phyloP scores from a whole-genome alignment of 2,797 vertebrate genomes.

The Pyrocephalus nanus region DNA sequence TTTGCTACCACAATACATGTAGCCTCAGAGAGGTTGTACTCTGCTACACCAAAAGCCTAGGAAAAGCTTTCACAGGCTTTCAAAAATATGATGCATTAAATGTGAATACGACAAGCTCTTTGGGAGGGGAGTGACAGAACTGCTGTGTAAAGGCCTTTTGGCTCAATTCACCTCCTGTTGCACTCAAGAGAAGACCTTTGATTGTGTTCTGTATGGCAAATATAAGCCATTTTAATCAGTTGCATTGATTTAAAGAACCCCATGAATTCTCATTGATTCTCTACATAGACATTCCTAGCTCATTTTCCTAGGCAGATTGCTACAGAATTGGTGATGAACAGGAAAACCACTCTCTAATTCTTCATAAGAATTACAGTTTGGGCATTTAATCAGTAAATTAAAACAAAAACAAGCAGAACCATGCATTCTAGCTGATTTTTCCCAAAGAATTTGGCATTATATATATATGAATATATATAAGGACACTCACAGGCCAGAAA shows the following conservation, averaged over 20 bases:
- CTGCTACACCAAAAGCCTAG: background rate
- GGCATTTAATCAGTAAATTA: background rate
- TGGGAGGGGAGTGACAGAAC: background rate
- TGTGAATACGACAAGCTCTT: background rate
- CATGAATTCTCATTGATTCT: background rate
- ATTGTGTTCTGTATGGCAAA: background rate
- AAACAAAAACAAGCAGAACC: background rate
- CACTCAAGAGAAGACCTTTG: background rate
- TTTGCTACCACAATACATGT: background rate
- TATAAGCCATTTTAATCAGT: background rate
- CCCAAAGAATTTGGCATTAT: background rate
- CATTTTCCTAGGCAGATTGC: background rate
- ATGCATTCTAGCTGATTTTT: background rate
- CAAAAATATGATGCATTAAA: background rate
- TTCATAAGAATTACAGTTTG: background rate
- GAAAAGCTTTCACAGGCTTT: background rate
- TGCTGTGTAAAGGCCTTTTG: background rate
- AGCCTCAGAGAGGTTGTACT: background rate
- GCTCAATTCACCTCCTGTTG: background rate
- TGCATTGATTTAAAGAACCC: background rate
- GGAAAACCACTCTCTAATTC: background rate
- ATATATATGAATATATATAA: background rate
- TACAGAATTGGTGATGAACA: background rate
- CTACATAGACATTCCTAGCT: background rate
- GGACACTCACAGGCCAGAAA: background rate